A percentile compares a stretch with the other conserved stretches of the same genome.
Conservation (phyloP, 2,888 invertebrate genomes). For the Drosophila histrio region DNA sequence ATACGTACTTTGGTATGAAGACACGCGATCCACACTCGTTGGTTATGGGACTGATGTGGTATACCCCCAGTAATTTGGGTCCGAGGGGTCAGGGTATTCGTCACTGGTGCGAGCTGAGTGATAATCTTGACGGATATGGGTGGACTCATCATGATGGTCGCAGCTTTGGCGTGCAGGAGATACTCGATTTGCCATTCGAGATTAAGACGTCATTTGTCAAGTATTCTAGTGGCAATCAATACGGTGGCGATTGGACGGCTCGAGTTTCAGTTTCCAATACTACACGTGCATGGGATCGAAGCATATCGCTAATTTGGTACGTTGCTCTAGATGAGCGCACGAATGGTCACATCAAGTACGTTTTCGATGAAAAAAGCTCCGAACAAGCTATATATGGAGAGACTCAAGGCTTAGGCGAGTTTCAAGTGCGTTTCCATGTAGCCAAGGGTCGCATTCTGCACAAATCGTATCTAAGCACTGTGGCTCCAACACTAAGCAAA, state of each 20-base stretch:
- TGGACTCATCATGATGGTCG: constrained; percentile 97
- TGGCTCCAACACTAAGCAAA: constrained; percentile 88
- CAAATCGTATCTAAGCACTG: constrained; percentile 90
- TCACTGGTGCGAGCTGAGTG: constrained; percentile 97
- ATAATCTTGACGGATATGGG: constrained; percentile 91
- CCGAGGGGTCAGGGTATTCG: constrained; percentile 91
- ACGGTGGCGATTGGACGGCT: constrained; percentile 97
- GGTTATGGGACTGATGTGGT: constrained; percentile 98
- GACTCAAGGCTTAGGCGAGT: constrained; percentile 91
- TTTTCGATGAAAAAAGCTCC: constrained; percentile 78
- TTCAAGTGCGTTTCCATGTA: constrained; percentile 85
- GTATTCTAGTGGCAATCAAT: constrained; percentile 89
- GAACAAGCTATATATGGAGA: constrained; percentile 87
- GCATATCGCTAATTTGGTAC: constrained; percentile 90
- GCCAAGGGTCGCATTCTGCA: constrained; percentile 87
- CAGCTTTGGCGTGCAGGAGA: constrained; percentile 95
- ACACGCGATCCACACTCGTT: constrained; percentile 94
- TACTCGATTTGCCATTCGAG: constrained; percentile 91
- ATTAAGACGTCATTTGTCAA: constrained; percentile 96
- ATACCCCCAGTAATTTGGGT: constrained; percentile 89
- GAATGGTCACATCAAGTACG: constrained; percentile 85
- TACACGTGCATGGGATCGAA: constrained; percentile 77
- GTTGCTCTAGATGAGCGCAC: constrained; percentile 91
- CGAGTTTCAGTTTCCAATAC: constrained; percentile 87
- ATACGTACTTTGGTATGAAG: constrained; percentile 95